phyloP scores from a whole-genome alignment of 35 echinoderm and acorn worm genomes.

The Eucidaris tribuloides region DNA sequence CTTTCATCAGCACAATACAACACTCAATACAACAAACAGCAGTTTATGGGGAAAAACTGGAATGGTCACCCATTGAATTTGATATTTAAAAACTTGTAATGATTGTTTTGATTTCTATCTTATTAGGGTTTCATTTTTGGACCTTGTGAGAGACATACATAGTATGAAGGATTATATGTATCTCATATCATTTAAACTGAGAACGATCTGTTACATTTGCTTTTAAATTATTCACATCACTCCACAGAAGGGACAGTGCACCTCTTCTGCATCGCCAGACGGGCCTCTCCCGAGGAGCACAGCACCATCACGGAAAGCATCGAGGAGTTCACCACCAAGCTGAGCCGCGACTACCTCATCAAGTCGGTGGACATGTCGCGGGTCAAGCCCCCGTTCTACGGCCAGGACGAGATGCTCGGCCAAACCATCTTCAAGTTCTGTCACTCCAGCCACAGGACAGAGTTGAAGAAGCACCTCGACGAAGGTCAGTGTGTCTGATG shows the following conservation, averaged over 20 bases:
- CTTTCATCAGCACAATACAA: no score
- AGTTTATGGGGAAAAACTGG: no score
- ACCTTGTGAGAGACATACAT: no score
- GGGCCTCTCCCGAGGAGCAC: conserved; percentile 54
- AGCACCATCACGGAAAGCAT: background rate
- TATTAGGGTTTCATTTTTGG: no score
- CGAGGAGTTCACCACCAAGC: conserved; percentile 64
- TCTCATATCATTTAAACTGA: no score
- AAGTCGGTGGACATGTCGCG: conserved; percentile 54
- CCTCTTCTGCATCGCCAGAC: conserved; percentile 71
- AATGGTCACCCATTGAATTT: no score
- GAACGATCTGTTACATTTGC: no score
- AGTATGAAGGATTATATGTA: no score
- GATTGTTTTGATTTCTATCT: no score
- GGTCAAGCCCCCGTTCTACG: conserved; percentile 57
- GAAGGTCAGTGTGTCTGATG: conserved; percentile 77
- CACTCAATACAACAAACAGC: no score
- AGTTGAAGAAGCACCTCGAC: conserved; percentile 78
- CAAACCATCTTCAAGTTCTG: conserved; percentile 87
- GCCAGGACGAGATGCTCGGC: conserved; percentile 56
- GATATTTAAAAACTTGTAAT: no score
- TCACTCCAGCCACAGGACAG: conserved; percentile 27
- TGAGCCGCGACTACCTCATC: conserved; percentile 61
- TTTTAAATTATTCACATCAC: no score
- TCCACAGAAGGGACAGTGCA: conserved; percentile 57